phyloP scores from a whole-genome alignment of 2,888 invertebrate species.

The Euphydryas editha region DNA sequence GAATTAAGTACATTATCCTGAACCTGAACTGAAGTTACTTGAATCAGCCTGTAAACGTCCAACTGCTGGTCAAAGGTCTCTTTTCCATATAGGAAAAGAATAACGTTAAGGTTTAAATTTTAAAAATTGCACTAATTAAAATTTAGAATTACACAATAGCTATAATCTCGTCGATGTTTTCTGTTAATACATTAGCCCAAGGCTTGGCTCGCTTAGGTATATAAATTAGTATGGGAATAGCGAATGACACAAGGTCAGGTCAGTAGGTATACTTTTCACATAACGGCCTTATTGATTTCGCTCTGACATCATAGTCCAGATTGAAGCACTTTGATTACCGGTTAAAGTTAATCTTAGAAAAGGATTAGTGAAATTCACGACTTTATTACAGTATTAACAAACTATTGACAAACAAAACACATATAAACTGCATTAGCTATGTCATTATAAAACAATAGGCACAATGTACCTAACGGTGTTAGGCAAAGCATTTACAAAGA shows the following conservation, averaged over 20 bases:
- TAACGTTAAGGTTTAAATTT: too few relatives aligned
- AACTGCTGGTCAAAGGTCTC: too few relatives aligned
- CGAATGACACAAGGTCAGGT: not conserved
- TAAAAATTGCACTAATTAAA: not conserved
- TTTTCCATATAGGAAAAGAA: too few relatives aligned
- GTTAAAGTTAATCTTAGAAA: slow-evolving; percentile 8
- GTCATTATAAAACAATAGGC: too few relatives aligned
- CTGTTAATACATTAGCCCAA: not conserved
- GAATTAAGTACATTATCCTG: too few relatives aligned
- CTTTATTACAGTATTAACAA: not conserved
- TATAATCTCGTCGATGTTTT: not conserved
- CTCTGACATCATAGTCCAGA: slow-evolving; percentile 35
- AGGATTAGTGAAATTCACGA: not conserved
- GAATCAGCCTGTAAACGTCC: too few relatives aligned
- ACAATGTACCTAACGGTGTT: too few relatives aligned
- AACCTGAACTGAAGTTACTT: too few relatives aligned
- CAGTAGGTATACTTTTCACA: slow-evolving; percentile 11
- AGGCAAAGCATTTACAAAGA: not conserved
- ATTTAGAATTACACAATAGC: not conserved
- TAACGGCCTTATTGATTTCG: slow-evolving; percentile 10
- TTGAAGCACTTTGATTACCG: slow-evolving; percentile 10
- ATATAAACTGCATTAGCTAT: too few relatives aligned
- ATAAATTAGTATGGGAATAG: not conserved
- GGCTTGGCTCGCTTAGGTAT: not conserved
- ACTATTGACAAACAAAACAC: not conserved